Percentiles rank a stretch among this genome's conserved stretches.
Conservation (phyloP, 2,113 vertebrate genomes). For the Smithornis capensis region DNA sequence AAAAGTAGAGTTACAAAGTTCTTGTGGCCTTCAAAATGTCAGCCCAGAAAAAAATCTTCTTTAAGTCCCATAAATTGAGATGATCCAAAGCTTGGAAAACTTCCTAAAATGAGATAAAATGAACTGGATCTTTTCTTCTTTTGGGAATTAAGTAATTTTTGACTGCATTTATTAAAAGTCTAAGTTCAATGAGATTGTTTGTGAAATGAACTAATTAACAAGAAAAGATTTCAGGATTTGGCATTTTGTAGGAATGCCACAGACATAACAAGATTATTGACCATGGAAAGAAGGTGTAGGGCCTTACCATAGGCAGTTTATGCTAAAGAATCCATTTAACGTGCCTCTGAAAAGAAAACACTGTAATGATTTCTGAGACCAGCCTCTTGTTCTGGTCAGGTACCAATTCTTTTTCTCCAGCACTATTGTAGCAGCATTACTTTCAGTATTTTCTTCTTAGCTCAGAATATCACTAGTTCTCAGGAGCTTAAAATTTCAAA, state of each 20-base stretch:
- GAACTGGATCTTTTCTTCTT: background rate
- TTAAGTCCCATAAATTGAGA: background rate
- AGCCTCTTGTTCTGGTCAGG: background rate
- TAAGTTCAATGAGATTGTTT: background rate
- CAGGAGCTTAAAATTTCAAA: background rate
- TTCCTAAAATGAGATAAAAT: background rate
- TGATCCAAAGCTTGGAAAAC: background rate
- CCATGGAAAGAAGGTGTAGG: background rate
- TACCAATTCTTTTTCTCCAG: background rate
- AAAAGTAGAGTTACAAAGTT: background rate
- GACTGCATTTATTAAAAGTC: background rate
- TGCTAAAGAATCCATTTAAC: background rate
- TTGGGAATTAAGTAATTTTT: background rate
- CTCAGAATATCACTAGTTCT: background rate
- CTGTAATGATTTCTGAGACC: background rate
- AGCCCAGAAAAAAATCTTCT: background rate
- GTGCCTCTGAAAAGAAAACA: background rate
- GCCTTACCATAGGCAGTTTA: background rate
- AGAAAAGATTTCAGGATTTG: conserved; percentile 4
- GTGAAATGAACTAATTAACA: conserved; percentile 8
- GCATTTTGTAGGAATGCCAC: background rate
- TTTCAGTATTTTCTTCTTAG: background rate
- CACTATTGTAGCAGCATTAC: background rate
- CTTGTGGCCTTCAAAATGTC: background rate
- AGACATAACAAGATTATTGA: conserved; percentile 6